Evolutionary conservation across 2,113 vertebrate species (phyloP), one percentile per base, ranked within the genome.

Genomic region (Cygnus buccinator): DNA sequence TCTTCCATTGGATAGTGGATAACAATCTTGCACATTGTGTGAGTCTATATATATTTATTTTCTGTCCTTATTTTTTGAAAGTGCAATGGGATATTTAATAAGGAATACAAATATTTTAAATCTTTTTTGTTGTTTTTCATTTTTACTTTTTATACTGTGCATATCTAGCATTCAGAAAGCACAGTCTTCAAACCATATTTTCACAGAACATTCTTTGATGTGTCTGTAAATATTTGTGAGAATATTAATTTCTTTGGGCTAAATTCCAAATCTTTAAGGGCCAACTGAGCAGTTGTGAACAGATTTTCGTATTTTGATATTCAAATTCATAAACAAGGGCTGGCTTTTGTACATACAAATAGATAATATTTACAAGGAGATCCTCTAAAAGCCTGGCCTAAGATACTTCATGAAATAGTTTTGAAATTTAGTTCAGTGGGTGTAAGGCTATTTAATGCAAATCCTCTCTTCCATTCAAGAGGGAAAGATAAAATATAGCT

Each of bases 51-150:
- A 6, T 33, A 9, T 26, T 58, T 68, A 29, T 67, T 83, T 81
- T 74, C 18, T 65, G 10, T 10, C 11, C 17, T 4, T 52, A 72
- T 55, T 7, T 58, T 91, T 46, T 57, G 46, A 3, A 57, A 86
- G 7, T 62, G 8, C 6, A 37, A 52, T 26, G 9, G 8, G 22
- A 22, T 22, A 76, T 12, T 21, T 35, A 31, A 20, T 31, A 54
- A 63, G 10, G 9, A 66, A 83, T 22, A 10, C 5, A 85, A 88
- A 80, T 62, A 48, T 72, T 77, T 94, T 29, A n/a, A n/a, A 80
- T n/a, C 0, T 67, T 62, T 0, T 11, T 68, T 73, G 22, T 50
- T 41, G 11, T 54, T 37, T 1, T 20, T 66, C 26, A 4, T 1
- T 75, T 79, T 61, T 48, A 10, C 4, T 66, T 59, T 16, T 77